Conservation (phyloP, 2,113 vertebrate genomes). For the Polyodon spathula region DNA sequence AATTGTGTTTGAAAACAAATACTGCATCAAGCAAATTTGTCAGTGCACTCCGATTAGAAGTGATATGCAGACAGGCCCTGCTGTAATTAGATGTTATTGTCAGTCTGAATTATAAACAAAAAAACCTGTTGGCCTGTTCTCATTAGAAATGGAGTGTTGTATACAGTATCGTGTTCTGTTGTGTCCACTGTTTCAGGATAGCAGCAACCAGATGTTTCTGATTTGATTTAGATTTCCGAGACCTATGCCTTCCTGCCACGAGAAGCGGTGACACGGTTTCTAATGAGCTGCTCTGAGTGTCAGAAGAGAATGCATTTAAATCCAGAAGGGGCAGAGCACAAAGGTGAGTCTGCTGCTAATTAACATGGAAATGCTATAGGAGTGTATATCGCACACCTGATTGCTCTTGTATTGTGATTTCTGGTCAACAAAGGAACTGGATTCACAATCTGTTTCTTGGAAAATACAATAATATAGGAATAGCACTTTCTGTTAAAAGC, state of each 20-base stretch:
- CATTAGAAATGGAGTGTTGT: not conserved
- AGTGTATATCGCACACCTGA: not conserved
- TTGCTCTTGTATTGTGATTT: not conserved
- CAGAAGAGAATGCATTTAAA: slow-evolving; percentile 84
- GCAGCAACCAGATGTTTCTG: slow-evolving; percentile 33
- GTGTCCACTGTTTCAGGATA: not conserved
- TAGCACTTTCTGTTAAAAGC: no score
- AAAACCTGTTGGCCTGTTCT: no score
- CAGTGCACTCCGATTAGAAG: no score
- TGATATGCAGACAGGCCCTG: no score
- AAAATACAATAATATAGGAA: no score
- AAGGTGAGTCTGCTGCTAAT: slow-evolving; percentile 58
- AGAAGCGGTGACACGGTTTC: slow-evolving; percentile 76
- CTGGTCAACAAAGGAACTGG: not conserved
- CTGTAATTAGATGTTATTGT: no score
- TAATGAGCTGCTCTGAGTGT: slow-evolving; percentile 80
- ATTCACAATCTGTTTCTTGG: no score
- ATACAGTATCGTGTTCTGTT: not conserved
- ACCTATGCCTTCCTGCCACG: slow-evolving; percentile 78
- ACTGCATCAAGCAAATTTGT: no score
- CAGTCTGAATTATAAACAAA: no score
- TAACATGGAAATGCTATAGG: slow-evolving; percentile 25
- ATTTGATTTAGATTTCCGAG: slow-evolving; percentile 73
- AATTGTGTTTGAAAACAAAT: no score
- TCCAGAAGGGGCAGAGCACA: slow-evolving; percentile 73